Conservation (phyloP, 2,888 invertebrate species). For the Lasioglossum villosulum region DNA sequence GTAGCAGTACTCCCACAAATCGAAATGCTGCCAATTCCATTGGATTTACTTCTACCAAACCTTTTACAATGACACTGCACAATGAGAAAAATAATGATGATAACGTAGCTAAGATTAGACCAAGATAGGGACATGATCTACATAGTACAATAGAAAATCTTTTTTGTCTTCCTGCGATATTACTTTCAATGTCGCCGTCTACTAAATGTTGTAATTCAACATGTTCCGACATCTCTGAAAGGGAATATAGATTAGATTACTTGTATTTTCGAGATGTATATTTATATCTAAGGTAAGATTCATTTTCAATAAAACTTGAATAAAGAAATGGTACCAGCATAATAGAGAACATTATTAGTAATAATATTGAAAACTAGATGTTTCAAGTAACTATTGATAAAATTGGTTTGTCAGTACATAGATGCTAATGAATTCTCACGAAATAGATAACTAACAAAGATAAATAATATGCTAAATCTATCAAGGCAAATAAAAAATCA, state of each 20-base stretch:
- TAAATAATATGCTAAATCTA: neutral
- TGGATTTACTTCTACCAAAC: slow-evolving; percentile 93
- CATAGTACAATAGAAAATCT: slow-evolving; percentile 85
- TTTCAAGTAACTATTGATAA: neutral
- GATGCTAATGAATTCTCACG: neutral
- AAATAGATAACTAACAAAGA: neutral
- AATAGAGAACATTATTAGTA: neutral
- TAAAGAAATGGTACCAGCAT: neutral
- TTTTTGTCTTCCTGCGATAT: slow-evolving; percentile 84
- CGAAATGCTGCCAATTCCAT: slow-evolving; percentile 95
- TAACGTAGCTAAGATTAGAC: slow-evolving; percentile 92
- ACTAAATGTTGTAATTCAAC: slow-evolving; percentile 93
- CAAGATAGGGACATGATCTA: slow-evolving; percentile 90
- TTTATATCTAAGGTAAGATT: neutral
- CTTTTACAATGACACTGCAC: slow-evolving; percentile 96
- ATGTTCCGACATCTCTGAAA: slow-evolving; percentile 89
- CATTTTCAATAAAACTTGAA: neutral
- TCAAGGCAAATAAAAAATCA: neutral
- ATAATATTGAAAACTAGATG: neutral
- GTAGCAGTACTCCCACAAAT: slow-evolving; percentile 93
- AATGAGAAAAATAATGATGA: slow-evolving; percentile 96
- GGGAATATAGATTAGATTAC: slow-evolving; percentile 11
- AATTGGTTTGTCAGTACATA: neutral
- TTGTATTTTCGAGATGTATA: neutral
- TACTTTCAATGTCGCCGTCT: slow-evolving; percentile 86